Percentiles rank a stretch among this genome's conserved stretches.
phyloP scores from a whole-genome alignment of 2,113 vertebrate genomes.

The Empidonax alnorum region DNA sequence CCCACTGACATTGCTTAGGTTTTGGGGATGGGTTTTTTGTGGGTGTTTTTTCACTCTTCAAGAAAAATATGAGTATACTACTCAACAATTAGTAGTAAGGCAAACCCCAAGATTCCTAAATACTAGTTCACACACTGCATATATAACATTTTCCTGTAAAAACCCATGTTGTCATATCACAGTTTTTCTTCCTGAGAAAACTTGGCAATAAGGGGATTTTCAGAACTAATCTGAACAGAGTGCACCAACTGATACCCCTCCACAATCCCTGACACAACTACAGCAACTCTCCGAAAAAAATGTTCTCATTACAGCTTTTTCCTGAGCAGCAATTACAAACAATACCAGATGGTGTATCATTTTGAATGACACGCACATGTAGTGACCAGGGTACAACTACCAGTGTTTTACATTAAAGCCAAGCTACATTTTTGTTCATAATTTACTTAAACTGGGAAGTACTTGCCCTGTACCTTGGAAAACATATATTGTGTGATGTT shows the following conservation, averaged over 20 bases:
- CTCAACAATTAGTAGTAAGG: neutral
- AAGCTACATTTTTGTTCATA: neutral
- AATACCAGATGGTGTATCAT: neutral
- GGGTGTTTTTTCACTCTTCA: neutral
- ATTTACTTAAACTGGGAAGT: neutral
- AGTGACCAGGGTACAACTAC: neutral
- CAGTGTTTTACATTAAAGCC: neutral
- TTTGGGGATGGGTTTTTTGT: neutral
- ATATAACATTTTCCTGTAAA: neutral
- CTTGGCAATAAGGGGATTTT: neutral
- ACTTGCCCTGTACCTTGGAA: neutral
- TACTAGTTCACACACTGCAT: neutral
- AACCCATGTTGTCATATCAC: neutral
- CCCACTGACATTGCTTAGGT: neutral
- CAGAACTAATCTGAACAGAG: neutral
- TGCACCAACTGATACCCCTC: neutral
- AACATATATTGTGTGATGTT: neutral
- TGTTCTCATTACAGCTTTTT: neutral
- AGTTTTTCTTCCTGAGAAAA: neutral
- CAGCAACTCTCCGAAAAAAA: neutral
- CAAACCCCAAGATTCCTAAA: neutral
- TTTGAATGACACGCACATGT: neutral
- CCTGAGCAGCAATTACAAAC: slow-evolving; percentile 7
- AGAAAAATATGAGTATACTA: neutral
- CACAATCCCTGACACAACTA: neutral